A percentile compares a stretch with the other conserved stretches of the same genome.
phyloP scores from a whole-genome alignment of 2,797 vertebrate genomes.

The Argentina silus region DNA sequence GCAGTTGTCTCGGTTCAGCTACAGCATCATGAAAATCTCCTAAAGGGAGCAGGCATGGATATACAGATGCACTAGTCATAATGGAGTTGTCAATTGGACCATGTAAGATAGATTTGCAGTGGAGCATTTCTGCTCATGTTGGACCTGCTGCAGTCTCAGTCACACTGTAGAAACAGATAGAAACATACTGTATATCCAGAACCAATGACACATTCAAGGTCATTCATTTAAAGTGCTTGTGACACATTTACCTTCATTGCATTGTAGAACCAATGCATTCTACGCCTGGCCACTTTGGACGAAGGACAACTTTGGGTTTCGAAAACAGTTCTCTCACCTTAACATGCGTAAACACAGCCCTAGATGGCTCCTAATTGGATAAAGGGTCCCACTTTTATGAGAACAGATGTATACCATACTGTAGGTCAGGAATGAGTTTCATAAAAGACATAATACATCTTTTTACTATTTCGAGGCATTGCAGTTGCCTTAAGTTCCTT shows the following conservation, averaged over 20 bases:
- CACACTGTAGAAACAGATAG: conserved; percentile 17
- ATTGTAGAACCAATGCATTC: conserved; percentile 7
- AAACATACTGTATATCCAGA: conserved; percentile 42
- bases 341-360: not conserved
- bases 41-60: conserved; percentile 24
- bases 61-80: conserved; percentile 38
- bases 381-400: conserved; percentile 24
- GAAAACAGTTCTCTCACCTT: conserved; percentile 10
- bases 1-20: conserved; percentile 37
- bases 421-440: conserved; percentile 26
- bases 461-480: conserved; percentile 39
- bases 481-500: conserved; percentile 46
- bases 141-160: not conserved
- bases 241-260: not conserved
- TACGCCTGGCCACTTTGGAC: conserved; percentile 25
- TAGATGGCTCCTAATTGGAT: conserved; percentile 25
- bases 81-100: conserved; percentile 49
- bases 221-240: conserved; percentile 7
- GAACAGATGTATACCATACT: conserved; percentile 29
- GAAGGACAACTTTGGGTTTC: conserved; percentile 11
- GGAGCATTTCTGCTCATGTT: conserved; percentile 38
- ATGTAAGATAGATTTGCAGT: conserved; percentile 50
- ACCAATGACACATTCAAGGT: conserved; percentile 61
- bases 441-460: conserved; percentile 20
- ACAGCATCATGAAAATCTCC: conserved; percentile 38